Conservation (phyloP, 1,140 invertebrate species). For the Drosophila ohnishii region DNA sequence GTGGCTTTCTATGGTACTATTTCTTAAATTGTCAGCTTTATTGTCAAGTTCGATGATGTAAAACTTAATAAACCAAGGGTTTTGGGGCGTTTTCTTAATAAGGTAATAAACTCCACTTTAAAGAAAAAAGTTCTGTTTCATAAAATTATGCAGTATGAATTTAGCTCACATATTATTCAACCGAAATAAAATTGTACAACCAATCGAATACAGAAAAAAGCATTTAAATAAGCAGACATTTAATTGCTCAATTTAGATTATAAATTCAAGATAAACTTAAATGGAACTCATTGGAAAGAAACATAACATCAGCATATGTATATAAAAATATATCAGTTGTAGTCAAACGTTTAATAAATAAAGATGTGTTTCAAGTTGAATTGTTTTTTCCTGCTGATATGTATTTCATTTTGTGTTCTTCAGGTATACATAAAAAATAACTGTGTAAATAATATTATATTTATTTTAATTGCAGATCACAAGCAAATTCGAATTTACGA, state of each 20-base stretch:
- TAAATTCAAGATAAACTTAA: background rate
- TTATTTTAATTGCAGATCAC: no score
- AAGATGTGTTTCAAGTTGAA: slow-evolving; percentile 13
- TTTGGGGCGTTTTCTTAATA: no score
- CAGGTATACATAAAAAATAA: background rate
- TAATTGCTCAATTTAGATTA: background rate
- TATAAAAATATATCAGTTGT: background rate
- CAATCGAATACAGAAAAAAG: no score
- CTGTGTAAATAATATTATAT: no score
- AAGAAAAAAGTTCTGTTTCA: no score
- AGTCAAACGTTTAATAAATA: background rate
- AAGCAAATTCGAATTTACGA: slow-evolving; percentile 14
- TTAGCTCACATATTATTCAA: no score
- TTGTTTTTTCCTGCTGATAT: background rate
- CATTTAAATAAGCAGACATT: background rate
- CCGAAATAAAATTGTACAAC: no score
- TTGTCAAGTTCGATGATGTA: no score
- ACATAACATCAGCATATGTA: background rate
- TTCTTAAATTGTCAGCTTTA: background rate
- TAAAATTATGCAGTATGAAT: no score
- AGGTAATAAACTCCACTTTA: no score
- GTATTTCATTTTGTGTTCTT: background rate
- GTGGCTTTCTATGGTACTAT: background rate
- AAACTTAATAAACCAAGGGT: no score
- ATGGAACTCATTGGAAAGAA: no score